Percentiles rank a stretch among this genome's conserved stretches.
Evolutionary conservation across 2,113 vertebrate genomes (phyloP).

Genomic region (Pluvianellus socialis): DNA sequence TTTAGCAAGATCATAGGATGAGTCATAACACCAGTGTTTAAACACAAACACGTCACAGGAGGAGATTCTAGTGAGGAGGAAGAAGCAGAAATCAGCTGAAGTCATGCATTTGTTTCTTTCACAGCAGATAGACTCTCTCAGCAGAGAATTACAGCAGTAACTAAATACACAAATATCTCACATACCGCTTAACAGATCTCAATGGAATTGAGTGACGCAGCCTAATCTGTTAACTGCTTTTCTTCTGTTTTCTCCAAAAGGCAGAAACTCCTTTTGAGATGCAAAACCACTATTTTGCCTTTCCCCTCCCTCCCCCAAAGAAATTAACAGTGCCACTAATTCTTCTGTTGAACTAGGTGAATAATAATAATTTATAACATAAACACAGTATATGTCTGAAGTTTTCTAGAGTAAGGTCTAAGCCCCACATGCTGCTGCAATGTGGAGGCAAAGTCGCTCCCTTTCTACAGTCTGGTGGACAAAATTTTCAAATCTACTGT

Average conservation of each 20-base stretch:
- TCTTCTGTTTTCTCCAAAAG: not conserved
- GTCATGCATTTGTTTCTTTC: not conserved
- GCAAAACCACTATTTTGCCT: not conserved
- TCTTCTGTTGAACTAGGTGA: not conserved
- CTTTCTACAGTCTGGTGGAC: not conserved
- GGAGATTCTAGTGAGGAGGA: not conserved
- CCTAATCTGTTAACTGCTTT: not conserved
- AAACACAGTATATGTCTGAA: not conserved
- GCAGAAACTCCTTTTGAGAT: not conserved
- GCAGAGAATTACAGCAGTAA: not conserved
- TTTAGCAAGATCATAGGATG: not conserved
- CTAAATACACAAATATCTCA: not conserved
- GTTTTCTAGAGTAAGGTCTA: not conserved
- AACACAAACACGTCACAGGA: not conserved
- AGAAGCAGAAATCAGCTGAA: not conserved
- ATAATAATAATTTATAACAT: not conserved
- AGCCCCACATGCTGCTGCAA: not conserved
- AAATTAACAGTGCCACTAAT: not conserved
- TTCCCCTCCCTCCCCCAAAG: accelerated
- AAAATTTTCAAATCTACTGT: not conserved
- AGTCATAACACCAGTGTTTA: not conserved
- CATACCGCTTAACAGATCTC: not conserved
- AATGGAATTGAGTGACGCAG: not conserved
- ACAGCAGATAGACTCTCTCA: not conserved
- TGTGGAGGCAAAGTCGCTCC: not conserved